Conservation (phyloP, 2,113 vertebrate genomes). For the Platysternon megacephalum region DNA sequence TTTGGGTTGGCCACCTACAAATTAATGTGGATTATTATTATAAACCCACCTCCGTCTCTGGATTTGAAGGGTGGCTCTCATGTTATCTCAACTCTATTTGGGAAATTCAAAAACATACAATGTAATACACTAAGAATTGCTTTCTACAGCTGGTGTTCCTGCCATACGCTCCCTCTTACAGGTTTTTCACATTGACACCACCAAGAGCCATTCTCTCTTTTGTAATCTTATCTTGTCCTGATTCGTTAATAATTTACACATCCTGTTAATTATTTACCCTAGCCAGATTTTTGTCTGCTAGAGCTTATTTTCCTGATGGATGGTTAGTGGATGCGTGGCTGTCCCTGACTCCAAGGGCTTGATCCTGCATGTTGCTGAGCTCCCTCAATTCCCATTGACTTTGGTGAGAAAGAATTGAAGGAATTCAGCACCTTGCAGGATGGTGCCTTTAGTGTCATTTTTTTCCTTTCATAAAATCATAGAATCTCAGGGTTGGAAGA, state of each 20-base stretch:
- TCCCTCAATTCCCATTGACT: background rate
- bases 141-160: background rate
- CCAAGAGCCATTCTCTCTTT: background rate
- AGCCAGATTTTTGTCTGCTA: slow-evolving; percentile 24
- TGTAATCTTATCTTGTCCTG: background rate
- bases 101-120: background rate
- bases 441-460: background rate
- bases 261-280: slow-evolving; percentile 46
- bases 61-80: background rate
- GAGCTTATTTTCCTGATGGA: slow-evolving; percentile 38
- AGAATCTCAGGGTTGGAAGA: too few relatives aligned
- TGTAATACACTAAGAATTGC: background rate
- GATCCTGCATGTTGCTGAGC: background rate
- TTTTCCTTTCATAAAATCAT: background rate
- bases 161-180: background rate
- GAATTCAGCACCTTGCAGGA: background rate
- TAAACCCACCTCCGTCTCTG: background rate
- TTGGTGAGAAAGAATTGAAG: background rate
- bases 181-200: background rate
- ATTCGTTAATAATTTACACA: slow-evolving; percentile 46
- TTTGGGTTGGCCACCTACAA: background rate
- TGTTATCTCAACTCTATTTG: background rate
- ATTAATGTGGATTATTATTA: background rate
- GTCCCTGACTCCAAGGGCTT: background rate
- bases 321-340: background rate